These are phyloP conservation scores for Odontophorus gujanensis DNA, from an alignment of 2,113 vertebrate genomes.

Conservation along the genomic window DNA sequence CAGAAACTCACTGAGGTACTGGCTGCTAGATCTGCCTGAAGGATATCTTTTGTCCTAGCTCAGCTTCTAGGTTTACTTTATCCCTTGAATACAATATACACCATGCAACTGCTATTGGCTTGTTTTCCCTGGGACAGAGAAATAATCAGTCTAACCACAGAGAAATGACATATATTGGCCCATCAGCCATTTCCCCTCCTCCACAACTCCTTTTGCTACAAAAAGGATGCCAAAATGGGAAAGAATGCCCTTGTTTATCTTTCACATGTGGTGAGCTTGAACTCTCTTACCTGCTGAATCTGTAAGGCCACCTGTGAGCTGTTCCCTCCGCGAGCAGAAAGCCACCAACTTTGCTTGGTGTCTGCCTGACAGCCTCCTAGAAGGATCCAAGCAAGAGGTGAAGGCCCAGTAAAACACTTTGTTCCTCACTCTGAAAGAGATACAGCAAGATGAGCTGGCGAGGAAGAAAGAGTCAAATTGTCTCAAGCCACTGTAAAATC, in stretches of 20 bases:
- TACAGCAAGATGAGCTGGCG: neutral
- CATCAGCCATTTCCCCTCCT: neutral
- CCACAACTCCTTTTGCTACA: neutral
- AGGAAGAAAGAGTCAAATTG: constrained; percentile 36
- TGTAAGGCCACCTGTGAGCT: accelerated
- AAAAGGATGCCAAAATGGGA: neutral
- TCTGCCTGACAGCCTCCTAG: neutral
- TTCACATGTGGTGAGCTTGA: neutral
- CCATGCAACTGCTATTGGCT: neutral
- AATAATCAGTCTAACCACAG: neutral
- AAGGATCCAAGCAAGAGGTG: neutral
- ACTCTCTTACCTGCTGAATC: neutral
- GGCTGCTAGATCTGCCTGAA: neutral
- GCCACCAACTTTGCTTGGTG: neutral
- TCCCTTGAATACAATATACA: neutral
- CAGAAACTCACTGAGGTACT: neutral
- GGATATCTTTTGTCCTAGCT: neutral
- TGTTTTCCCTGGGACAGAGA: neutral
- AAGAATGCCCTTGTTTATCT: neutral
- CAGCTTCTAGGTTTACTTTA: neutral
- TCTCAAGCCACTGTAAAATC: constrained; percentile 15
- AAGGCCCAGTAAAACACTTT: neutral
- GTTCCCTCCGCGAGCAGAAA: neutral
- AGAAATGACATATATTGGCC: neutral
- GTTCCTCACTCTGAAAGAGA: neutral